A percentile compares a stretch with the other conserved stretches of the same genome.
These are phyloP conservation scores for Maniola jurtina DNA, from an alignment of 1,140 invertebrate genomes.

Conservation along the genomic window DNA sequence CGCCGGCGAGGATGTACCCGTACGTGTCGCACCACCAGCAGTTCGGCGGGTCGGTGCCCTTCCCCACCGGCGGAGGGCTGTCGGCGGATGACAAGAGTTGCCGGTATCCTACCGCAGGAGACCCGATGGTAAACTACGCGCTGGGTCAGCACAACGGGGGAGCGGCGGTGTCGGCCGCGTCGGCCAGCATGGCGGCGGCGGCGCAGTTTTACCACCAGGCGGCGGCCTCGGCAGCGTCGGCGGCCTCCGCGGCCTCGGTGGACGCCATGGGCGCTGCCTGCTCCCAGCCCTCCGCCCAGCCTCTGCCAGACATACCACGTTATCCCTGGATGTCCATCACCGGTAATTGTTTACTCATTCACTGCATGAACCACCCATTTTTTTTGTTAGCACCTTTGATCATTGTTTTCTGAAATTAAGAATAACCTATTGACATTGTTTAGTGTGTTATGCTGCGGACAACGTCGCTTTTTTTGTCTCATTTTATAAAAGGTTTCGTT, in stretches of 20 bases:
- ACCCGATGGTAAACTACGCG: conserved; percentile 90
- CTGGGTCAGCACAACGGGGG: conserved; percentile 88
- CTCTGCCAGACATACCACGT: conserved; percentile 91
- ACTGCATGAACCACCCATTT: conserved; percentile 39
- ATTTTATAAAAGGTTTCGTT: too few relatives aligned
- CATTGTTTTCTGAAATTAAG: conserved; percentile 7
- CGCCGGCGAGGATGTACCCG: conserved; percentile 83
- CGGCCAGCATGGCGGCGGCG: conserved; percentile 87
- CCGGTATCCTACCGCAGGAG: conserved; percentile 84
- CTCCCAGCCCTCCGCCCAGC: conserved; percentile 83
- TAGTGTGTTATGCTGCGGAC: too few relatives aligned
- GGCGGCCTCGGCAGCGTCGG: conserved; percentile 80
- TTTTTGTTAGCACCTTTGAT: neutral
- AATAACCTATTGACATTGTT: neutral
- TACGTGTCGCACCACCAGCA: conserved; percentile 82
- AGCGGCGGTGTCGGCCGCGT: conserved; percentile 83
- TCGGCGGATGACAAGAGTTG: conserved; percentile 88
- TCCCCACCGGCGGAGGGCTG: conserved; percentile 71
- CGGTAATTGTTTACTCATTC: conserved; percentile 84
- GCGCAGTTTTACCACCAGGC: conserved; percentile 94
- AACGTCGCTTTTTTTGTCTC: too few relatives aligned
- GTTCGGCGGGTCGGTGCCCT: conserved; percentile 77
- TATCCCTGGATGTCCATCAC: conserved; percentile 99
- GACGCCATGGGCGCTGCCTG: conserved; percentile 77
- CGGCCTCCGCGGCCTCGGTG: conserved; percentile 78